phyloP scores from a whole-genome alignment of 2,113 vertebrate genomes.

The Bungarus multicinctus region DNA sequence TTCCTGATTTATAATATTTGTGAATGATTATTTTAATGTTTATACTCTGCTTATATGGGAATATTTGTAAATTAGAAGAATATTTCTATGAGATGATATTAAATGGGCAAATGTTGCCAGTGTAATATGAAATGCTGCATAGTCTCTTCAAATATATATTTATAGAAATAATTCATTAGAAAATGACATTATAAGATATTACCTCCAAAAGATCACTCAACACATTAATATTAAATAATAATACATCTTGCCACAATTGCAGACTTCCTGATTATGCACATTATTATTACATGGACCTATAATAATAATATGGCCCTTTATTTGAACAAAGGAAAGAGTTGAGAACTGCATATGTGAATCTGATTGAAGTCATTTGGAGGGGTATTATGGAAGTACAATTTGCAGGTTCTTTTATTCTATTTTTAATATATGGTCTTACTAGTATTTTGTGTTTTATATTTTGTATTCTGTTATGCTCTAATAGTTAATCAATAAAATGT shows the following conservation, averaged over 20 bases:
- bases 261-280: background rate
- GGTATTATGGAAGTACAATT: background rate
- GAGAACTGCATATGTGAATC: background rate
- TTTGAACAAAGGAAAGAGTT: background rate
- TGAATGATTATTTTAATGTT: background rate
- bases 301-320: background rate
- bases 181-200: background rate
- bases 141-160: background rate
- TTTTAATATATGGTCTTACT: background rate
- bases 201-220: background rate
- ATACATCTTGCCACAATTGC: background rate
- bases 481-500: background rate
- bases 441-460: background rate
- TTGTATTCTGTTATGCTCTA: background rate
- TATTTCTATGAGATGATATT: background rate
- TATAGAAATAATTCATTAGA: background rate
- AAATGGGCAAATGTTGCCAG: background rate
- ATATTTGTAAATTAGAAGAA: background rate
- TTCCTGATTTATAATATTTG: background rate
- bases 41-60: background rate
- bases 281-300: background rate
- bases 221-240: background rate
- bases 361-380: background rate
- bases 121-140: background rate
- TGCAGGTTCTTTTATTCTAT: background rate